phyloP scores from a whole-genome alignment of 2,113 vertebrate species.

The Podarcis cretensis region DNA sequence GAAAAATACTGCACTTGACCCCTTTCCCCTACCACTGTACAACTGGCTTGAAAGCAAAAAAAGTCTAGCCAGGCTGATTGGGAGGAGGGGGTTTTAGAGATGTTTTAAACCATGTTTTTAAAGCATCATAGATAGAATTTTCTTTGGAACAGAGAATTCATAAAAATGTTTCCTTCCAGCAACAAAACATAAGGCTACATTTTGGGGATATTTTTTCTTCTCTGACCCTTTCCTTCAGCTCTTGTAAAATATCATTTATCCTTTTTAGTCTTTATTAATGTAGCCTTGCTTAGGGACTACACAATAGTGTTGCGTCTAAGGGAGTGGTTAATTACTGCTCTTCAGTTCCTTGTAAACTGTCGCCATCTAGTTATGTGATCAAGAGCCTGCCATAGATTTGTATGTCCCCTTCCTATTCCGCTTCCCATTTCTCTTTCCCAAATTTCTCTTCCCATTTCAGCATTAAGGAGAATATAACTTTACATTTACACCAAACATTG shows the following conservation, averaged over 20 bases:
- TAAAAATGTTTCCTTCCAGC: neutral
- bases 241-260: neutral
- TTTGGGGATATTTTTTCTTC: neutral
- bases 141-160: neutral
- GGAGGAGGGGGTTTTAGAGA: no score
- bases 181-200: neutral
- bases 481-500: neutral
- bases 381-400: neutral
- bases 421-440: neutral
- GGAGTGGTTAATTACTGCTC: neutral
- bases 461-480: neutral
- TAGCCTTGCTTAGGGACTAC: neutral
- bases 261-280: neutral
- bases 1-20: neutral
- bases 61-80: neutral
- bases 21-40: neutral
- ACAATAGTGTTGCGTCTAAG: neutral
- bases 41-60: neutral
- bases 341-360: neutral
- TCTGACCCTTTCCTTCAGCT: neutral
- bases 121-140: no score
- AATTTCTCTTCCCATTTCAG: neutral
- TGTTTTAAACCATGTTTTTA: no score
- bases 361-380: neutral
- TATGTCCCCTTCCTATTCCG: neutral